Base-by-base conservation (phyloP, 2,888 invertebrate genomes). In the Ariolimax columbianus region DNA sequence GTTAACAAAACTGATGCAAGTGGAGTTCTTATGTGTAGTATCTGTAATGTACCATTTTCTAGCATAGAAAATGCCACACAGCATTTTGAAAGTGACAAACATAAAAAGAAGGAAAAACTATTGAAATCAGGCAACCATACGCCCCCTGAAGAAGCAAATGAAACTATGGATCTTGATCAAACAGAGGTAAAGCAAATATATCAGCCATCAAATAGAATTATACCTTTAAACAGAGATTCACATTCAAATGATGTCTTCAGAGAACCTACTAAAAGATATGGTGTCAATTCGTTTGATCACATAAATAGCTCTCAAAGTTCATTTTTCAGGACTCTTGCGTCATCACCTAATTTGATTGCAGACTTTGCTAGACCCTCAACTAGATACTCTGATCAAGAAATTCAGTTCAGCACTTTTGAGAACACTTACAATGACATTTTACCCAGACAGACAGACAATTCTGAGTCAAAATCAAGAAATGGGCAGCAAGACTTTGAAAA, bases 21-120 rank as follows among this genome's bases (percentile, higher is more conserved):
- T 4, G 77, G 83, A 23, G 68, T 87, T 26, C 70, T 82, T 30
- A 86, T 85, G 81, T 91, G 91, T 79, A 59, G 82, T 40, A 75
- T 89, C n/a, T 91, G 91, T 82, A 77, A 86, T 19, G 86, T 88
- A n/a, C 86, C 72, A 1, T 89, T 90, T 66, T 87, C 88, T 30
- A 81, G 89, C 7, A 80, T 85, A n/a, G 86, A 88, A 26, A 88
- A 86, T 84, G 88, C 89, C 4, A 81, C 88, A 68, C 86, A 88
- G 43, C 91, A 91, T 82, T 88, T 89, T 85, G 68, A 38, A 68
- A 87, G 91, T 85, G 77, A 70, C 6, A 89, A 87, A 84, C 91
- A 91, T 78, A 88, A 82, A 72, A 88, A 87, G 78, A 89, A 88
- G 47, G 70, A 66, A 19, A 63, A 66, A 19, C 72, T 84, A n/a